Conservation (phyloP, 2,888 invertebrate genomes). For the Cinara cedri region DNA sequence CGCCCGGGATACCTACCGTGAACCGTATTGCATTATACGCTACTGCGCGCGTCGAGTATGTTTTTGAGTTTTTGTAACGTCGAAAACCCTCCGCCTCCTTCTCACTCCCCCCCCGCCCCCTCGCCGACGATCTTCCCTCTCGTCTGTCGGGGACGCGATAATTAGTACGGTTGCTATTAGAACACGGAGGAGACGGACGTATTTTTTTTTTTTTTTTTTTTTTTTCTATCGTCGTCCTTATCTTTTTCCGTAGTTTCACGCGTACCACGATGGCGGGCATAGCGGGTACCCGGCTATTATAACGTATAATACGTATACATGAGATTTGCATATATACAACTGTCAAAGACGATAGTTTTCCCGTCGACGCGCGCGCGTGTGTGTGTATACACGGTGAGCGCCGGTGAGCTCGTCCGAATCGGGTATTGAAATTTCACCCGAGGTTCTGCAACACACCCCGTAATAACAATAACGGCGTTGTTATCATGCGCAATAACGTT, state of each 20-base stretch:
- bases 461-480: constrained; percentile 24
- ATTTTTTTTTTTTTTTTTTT: not conserved
- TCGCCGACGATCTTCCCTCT: too few relatives aligned
- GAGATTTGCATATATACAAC: constrained; percentile 46
- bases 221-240: constrained; percentile 1
- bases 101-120: not conserved
- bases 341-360: constrained; percentile 42
- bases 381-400: not conserved
- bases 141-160: too few relatives aligned
- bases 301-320: too few relatives aligned
- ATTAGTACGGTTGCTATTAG: not conserved
- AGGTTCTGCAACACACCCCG: constrained; percentile 15
- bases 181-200: constrained; percentile 20
- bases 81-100: not conserved
- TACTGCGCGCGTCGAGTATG: too few relatives aligned
- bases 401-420: constrained; percentile 14
- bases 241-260: not conserved
- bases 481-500: too few relatives aligned
- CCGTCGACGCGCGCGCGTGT: not conserved
- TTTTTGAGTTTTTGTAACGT: not conserved
- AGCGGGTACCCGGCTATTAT: too few relatives aligned
- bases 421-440: constrained; percentile 7
- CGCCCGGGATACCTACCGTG: too few relatives aligned
- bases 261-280: too few relatives aligned
- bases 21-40: too few relatives aligned